Evolutionary conservation across 2,797 vertebrate genomes (phyloP), one percentile per base, ranked within the genome.

Genomic region (Thamnophis elegans): DNA sequence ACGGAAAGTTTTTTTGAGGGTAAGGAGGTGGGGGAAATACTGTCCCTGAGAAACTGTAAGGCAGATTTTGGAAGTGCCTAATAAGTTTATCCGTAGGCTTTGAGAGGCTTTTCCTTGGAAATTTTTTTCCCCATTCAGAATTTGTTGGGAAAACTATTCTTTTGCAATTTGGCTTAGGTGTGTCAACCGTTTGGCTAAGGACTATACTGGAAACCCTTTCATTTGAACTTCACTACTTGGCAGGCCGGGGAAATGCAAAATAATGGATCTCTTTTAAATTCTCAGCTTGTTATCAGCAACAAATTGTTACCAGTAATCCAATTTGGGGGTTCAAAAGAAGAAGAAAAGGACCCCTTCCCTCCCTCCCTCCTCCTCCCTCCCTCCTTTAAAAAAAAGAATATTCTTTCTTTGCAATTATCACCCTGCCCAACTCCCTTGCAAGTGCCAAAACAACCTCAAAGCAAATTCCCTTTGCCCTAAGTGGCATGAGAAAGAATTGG

Each of bases 391-490:
- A n/a, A 62, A 53, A 20, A 20, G 47, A 68, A 54, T 68, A 20
- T 32, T 32, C 2, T 89, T 53, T 20, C 7, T 89, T 32, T n/a
- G 18, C 12, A 12, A 89, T 68, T 89, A 68, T 25, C 28, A n/a
- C 7, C 28, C 16, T 56, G 68, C 22, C 16, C 5, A 55, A 56
- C 54, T 8, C n/a, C 3, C 51, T 2, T 2, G 25, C 4, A 54
- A 42, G 12, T 25, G 47, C 47, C 68, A 54, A 90, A 58, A 36
- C 3, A n/a, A 42, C 51, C 20, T 85, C 26, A 47, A 28, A 85
- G 73, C 20, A 42, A 56, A 55, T 58, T n/a, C 90, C 42, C 47
- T 85, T 91, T 58, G 42, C 93, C 90, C 94, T 95, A 22, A 0
- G 11, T 58, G 93, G 90, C 89, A 90, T 91, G 5, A n/a, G 58